Evolutionary conservation across 1,140 invertebrate species (phyloP).

Genomic region (Leptopilina clavipes): DNA sequence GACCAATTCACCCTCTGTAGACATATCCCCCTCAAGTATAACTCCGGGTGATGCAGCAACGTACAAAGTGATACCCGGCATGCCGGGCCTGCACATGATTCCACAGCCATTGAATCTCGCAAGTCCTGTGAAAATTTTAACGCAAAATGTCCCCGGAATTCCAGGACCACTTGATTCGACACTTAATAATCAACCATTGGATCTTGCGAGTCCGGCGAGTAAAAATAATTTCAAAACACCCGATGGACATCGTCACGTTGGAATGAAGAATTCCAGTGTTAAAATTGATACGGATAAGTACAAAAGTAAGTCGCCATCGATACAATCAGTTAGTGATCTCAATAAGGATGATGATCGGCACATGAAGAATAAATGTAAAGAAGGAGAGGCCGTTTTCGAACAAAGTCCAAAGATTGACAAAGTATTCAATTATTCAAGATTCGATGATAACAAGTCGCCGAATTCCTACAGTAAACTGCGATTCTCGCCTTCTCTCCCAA

Average conservation of each 20-base stretch:
- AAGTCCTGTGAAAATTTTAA: slow-evolving; percentile 60
- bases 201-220: slow-evolving; percentile 63
- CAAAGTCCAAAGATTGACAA: slow-evolving; percentile 56
- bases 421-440: slow-evolving; percentile 42
- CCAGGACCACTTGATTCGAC: slow-evolving; percentile 39
- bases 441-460: slow-evolving; percentile 40
- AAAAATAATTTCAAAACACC: slow-evolving; percentile 59
- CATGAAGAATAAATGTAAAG: slow-evolving; percentile 34
- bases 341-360: slow-evolving; percentile 53
- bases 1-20: slow-evolving; percentile 65
- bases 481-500: slow-evolving; percentile 61
- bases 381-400: slow-evolving; percentile 51
- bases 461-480: slow-evolving; percentile 56
- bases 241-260: slow-evolving; percentile 45
- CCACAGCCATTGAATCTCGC: slow-evolving; percentile 68
- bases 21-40: slow-evolving; percentile 62
- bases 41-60: slow-evolving; percentile 51
- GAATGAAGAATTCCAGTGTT: slow-evolving; percentile 55
- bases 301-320: slow-evolving; percentile 37
- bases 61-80: slow-evolving; percentile 66
- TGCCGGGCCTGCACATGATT: slow-evolving; percentile 62
- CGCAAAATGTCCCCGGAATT: slow-evolving; percentile 50
- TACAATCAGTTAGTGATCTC: slow-evolving; percentile 39
- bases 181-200: slow-evolving; percentile 56
- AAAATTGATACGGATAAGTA: slow-evolving; percentile 52